Evolutionary conservation across 2,888 invertebrate genomes (phyloP).

Genomic region (Brachynemurus nebulosus): DNA sequence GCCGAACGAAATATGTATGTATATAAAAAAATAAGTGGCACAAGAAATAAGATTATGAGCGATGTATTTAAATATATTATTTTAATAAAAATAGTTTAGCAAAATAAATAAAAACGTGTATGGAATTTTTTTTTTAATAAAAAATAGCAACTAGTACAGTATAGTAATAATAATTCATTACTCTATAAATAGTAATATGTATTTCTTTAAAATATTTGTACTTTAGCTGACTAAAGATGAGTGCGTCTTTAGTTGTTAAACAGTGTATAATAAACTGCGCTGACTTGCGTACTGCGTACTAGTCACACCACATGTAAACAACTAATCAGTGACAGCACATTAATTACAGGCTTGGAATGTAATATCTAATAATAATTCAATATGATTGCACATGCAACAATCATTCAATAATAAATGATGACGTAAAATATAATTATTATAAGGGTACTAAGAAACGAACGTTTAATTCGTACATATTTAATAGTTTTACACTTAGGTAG

Average conservation of each 20-base stretch:
- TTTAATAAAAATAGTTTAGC: slow-evolving; percentile 4
- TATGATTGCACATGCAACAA: slow-evolving; percentile 1
- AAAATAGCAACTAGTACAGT: slow-evolving; percentile 10
- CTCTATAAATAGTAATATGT: slow-evolving; percentile 2
- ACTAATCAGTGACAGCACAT: slow-evolving; percentile 14
- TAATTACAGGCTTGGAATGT: slow-evolving; percentile 24
- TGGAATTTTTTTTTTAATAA: slow-evolving; percentile 7
- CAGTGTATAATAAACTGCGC: background rate
- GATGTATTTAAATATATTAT: slow-evolving; percentile 4
- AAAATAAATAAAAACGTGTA: slow-evolving; percentile 7
- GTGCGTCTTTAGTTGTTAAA: too few relatives aligned
- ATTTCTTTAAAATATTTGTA: slow-evolving; percentile 50
- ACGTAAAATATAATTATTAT: too few relatives aligned
- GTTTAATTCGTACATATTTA: background rate
- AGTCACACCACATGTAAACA: slow-evolving; percentile 6
- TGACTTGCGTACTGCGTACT: background rate
- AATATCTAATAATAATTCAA: slow-evolving; percentile 16
- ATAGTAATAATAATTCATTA: slow-evolving; percentile 1
- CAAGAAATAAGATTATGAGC: slow-evolving; percentile 7
- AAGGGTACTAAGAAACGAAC: too few relatives aligned
- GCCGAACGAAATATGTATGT: background rate
- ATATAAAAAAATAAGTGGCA: slow-evolving; percentile 5
- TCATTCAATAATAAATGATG: too few relatives aligned
- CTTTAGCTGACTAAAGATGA: slow-evolving; percentile 70
- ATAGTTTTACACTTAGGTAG: slow-evolving; percentile 2